Conservation (phyloP, 92 coral and sea anemone species). For the Anthopleura xanthogrammica region DNA sequence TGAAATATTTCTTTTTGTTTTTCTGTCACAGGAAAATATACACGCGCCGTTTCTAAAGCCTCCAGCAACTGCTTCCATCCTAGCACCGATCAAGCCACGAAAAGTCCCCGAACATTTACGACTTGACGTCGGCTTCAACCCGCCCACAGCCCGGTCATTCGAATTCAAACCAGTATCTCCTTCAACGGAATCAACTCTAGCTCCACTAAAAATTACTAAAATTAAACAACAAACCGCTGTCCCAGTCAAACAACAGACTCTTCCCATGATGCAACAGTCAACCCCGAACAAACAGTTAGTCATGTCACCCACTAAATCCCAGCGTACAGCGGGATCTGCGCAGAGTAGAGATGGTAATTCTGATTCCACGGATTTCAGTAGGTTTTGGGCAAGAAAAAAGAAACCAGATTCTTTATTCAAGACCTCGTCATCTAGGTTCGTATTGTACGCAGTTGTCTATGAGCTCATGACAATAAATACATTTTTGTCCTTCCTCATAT, state of each 20-base stretch:
- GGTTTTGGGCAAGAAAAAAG: constrained; percentile 42
- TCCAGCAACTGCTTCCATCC: constrained; percentile 41
- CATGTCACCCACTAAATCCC: constrained; percentile 28
- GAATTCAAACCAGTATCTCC: constrained; percentile 65
- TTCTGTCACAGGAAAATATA: constrained; percentile 44
- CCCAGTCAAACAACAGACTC: constrained; percentile 30
- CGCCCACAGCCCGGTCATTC: constrained; percentile 49
- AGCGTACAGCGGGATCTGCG: constrained; percentile 24
- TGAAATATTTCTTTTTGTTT: not conserved
- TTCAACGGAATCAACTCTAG: constrained; percentile 46
- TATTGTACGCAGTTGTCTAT: not conserved
- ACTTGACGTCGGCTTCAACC: constrained; percentile 52
- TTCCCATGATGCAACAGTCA: constrained; percentile 24
- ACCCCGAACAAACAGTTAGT: constrained; percentile 29
- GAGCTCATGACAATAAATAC: not conserved
- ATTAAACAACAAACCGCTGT: constrained; percentile 39
- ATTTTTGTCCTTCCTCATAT: not conserved
- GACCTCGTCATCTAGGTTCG: constrained; percentile 33
- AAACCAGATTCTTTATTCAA: constrained; percentile 33
- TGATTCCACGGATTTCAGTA: constrained; percentile 28
- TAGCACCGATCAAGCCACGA: constrained; percentile 73
- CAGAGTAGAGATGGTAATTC: constrained; percentile 28
- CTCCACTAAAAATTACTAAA: constrained; percentile 64
- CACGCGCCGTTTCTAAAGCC: constrained; percentile 46
- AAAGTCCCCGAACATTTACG: constrained; percentile 83